These are phyloP conservation scores for Phyllopteryx taeniolatus DNA, from an alignment of 2,113 vertebrate genomes.

Conservation along the genomic window DNA sequence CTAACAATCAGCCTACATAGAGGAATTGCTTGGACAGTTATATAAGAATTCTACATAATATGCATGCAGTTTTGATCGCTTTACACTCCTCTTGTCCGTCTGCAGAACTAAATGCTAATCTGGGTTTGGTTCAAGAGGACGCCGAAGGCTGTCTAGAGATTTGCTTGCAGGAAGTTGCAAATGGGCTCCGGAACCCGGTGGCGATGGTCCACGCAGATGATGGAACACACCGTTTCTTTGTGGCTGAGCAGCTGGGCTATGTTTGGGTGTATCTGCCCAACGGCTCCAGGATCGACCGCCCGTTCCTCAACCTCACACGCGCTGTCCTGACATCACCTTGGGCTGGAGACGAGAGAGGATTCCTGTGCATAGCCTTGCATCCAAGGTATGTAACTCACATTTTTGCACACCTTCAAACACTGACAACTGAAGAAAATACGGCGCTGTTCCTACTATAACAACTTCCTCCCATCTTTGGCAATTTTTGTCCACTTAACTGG, in stretches of 20 bases:
- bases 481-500: background rate
- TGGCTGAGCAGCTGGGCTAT: constrained; percentile 80
- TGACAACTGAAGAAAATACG: background rate
- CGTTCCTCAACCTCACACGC: constrained; percentile 78
- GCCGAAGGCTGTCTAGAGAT: constrained; percentile 76
- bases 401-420: background rate
- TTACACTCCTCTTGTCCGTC: background rate
- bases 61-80: background rate
- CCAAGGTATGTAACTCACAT: constrained; percentile 57
- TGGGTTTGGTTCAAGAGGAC: constrained; percentile 69
- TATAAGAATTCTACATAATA: too few species aligned
- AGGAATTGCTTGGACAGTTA: too few species aligned
- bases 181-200: constrained; percentile 79
- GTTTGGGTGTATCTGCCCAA: constrained; percentile 79
- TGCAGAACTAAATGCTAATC: constrained; percentile 71
- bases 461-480: background rate
- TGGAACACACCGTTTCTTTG: constrained; percentile 78
- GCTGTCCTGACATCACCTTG: constrained; percentile 79
- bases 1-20: background rate
- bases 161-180: constrained; percentile 77
- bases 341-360: constrained; percentile 79
- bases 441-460: background rate
- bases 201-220: constrained; percentile 80
- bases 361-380: constrained; percentile 78
- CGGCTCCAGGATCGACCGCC: constrained; percentile 75